A percentile compares a stretch with the other conserved stretches of the same genome.
Evolutionary conservation across 1,140 invertebrate species (phyloP).

Genomic region (Neodiprion virginianus): DNA sequence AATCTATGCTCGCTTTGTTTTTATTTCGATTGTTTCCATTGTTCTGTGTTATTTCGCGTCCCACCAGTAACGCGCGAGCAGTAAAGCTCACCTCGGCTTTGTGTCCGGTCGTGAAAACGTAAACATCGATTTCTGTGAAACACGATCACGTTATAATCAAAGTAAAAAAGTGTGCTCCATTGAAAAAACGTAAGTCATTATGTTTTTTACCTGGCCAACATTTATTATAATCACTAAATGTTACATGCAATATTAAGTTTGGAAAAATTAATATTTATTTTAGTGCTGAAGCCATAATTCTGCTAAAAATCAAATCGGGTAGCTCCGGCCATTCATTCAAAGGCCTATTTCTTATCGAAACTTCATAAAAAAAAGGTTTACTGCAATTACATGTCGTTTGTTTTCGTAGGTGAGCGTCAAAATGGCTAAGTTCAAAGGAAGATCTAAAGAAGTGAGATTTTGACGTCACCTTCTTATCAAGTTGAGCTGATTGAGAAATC

Average conservation of each 20-base stretch:
- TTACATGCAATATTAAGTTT: not conserved
- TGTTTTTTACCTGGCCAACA: conserved; percentile 13
- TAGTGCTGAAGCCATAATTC: too few relatives aligned
- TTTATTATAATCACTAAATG: conserved; percentile 13
- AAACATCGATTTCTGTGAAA: conserved; percentile 1
- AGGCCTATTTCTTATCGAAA: too few relatives aligned
- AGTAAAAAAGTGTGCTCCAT: conserved; percentile 5
- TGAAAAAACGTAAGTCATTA: conserved; percentile 15
- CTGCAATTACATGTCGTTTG: too few relatives aligned
- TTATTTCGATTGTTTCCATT: conserved; percentile 10
- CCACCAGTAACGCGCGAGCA: conserved; percentile 8
- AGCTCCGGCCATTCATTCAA: too few relatives aligned
- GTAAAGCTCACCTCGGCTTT: conserved; percentile 1
- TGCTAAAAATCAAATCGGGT: too few relatives aligned
- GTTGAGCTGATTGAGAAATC: conserved; percentile 11
- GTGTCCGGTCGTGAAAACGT: conserved; percentile 10
- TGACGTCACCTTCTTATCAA: conserved; percentile 18
- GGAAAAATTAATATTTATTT: not conserved
- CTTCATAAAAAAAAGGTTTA: too few relatives aligned
- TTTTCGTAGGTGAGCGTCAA: too few relatives aligned
- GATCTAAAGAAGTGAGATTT: conserved; percentile 10
- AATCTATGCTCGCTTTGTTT: conserved; percentile 9
- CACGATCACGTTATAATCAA: not conserved
- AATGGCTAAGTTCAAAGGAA: not conserved
- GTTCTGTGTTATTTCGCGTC: not conserved